phyloP scores from a whole-genome alignment of 2,888 invertebrate genomes.

The Belgica antarctica region DNA sequence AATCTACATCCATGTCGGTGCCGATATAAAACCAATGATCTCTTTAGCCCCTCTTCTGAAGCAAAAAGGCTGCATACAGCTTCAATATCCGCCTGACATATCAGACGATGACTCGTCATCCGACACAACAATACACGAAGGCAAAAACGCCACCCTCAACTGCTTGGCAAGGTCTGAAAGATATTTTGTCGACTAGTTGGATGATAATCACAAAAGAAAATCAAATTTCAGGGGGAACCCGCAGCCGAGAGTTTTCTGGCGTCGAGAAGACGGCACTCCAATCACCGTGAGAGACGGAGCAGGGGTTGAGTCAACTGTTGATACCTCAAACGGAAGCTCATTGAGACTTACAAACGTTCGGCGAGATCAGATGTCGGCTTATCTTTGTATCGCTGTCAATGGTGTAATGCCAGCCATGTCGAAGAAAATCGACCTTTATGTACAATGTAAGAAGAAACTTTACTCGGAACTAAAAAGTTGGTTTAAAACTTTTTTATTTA shows the following conservation, averaged over 20 bases:
- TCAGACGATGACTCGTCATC: conserved; percentile 73
- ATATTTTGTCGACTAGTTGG: no score
- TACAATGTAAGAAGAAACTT: conserved; percentile 15
- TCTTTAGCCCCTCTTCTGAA: conserved; percentile 78
- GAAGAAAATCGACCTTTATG: conserved; percentile 3
- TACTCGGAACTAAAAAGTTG: not conserved
- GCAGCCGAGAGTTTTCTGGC: conserved; percentile 64
- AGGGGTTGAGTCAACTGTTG: conserved; percentile 48
- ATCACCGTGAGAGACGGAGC: conserved; percentile 57
- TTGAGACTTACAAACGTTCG: conserved; percentile 66
- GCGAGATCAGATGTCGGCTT: conserved; percentile 70
- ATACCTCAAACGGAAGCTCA: conserved; percentile 64
- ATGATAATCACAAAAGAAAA: no score
- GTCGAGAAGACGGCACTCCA: conserved; percentile 61
- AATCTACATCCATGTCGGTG: no score
- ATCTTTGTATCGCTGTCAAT: conserved; percentile 72
- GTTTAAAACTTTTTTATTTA: not conserved
- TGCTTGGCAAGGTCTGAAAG: conserved; percentile 73
- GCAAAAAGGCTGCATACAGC: conserved; percentile 73
- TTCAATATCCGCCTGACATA: conserved; percentile 78
- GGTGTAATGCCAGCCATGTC: conserved; percentile 68
- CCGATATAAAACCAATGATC: no score
- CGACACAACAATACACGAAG: conserved; percentile 70
- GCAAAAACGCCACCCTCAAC: conserved; percentile 69
- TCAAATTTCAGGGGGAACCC: conserved; percentile 76